Evolutionary conservation across 2,113 vertebrate species (phyloP).

Genomic region (Calidris pygmaea): DNA sequence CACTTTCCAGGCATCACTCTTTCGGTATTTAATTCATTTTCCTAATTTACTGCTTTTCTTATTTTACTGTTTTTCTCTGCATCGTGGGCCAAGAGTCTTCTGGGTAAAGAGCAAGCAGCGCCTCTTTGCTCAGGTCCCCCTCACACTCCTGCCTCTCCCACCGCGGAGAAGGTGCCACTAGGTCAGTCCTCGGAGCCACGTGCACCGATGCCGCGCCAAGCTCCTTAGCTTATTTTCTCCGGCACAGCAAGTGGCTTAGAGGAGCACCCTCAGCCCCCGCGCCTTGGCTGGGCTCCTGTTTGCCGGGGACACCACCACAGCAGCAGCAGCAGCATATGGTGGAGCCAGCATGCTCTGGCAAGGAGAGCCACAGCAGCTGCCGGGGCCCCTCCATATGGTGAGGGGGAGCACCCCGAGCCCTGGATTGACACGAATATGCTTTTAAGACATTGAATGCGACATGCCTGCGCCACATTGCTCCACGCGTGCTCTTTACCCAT

Average conservation of each 20-base stretch:
- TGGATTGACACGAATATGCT: not conserved
- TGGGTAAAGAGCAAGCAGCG: not conserved
- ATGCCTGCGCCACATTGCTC: not conserved
- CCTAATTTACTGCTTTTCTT: not conserved
- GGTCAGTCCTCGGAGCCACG: not conserved
- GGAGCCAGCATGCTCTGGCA: not conserved
- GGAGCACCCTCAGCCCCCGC: not conserved
- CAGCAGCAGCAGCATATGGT: not conserved
- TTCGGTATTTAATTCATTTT: not conserved
- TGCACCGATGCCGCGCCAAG: not conserved
- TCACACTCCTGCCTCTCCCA: not conserved
- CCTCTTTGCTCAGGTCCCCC: not conserved
- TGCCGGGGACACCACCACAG: not conserved
- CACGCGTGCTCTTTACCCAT: rapidly evolving
- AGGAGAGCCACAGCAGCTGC: not conserved
- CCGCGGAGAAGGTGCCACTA: not conserved
- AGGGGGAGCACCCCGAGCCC: not conserved
- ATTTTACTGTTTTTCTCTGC: not conserved
- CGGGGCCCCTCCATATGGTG: not conserved
- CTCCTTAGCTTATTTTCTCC: conserved; percentile 47
- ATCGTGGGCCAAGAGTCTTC: not conserved
- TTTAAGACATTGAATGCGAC: not conserved
- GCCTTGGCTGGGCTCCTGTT: not conserved
- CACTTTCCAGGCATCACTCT: not conserved
- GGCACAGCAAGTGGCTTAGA: conserved; percentile 21